These are phyloP conservation scores for Strigamia crassipes DNA, from an alignment of 2,888 invertebrate genomes.

Conservation along the genomic window DNA sequence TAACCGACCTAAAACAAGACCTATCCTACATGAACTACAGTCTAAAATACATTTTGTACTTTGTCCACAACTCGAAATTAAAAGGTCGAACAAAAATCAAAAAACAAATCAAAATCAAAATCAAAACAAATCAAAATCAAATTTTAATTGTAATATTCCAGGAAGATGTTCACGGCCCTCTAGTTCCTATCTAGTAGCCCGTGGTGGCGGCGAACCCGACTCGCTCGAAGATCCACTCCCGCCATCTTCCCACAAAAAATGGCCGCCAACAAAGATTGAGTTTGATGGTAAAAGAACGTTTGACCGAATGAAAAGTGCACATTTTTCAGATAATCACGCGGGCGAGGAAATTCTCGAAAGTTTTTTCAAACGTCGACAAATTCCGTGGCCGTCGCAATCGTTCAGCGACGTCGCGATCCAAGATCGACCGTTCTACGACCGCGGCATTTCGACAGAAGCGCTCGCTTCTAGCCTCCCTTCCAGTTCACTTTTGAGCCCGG, in stretches of 20 bases:
- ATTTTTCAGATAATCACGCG: not conserved
- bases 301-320: not conserved
- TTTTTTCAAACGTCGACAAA: not conserved
- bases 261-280: not conserved
- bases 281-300: not conserved
- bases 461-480: not conserved
- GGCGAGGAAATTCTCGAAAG: not conserved
- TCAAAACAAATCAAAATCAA: not conserved
- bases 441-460: slow-evolving; percentile 8
- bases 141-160: not conserved
- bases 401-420: not conserved
- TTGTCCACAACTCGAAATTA: not conserved
- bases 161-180: not conserved
- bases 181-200: not conserved
- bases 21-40: not conserved
- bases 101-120: not conserved
- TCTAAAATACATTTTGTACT: not conserved
- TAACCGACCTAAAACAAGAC: not conserved
- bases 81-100: not conserved
- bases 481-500: not conserved
- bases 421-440: not conserved
- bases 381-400: not conserved
- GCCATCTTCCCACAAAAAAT: not conserved
- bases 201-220: slow-evolving; percentile 10
- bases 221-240: not conserved